These are phyloP conservation scores for Cyaniris semiargus DNA, from an alignment of 2,888 invertebrate genomes.

Conservation along the genomic window DNA sequence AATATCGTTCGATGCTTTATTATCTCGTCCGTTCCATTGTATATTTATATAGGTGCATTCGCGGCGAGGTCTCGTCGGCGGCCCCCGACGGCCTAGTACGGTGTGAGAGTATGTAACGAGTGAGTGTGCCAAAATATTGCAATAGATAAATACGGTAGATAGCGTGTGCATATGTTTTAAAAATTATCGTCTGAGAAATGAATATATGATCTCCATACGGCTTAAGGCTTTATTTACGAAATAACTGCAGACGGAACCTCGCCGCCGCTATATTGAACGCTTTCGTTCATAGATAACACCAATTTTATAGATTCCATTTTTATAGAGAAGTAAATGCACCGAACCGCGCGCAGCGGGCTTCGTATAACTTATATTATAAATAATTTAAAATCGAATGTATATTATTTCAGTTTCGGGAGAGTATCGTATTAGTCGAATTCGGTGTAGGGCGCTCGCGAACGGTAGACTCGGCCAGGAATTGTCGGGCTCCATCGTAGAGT, in stretches of 20 bases:
- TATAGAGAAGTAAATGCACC: conserved; percentile 31
- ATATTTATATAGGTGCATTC: conserved; percentile 35
- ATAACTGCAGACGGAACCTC: conserved; percentile 24
- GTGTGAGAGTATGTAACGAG: neutral
- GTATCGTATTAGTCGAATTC: conserved; percentile 13
- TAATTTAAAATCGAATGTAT: conserved; percentile 16
- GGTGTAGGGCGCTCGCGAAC: conserved; percentile 33
- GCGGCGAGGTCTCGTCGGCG: conserved; percentile 50
- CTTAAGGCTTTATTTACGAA: neutral
- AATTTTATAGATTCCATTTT: conserved; percentile 34
- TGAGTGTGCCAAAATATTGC: neutral
- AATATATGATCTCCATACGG: neutral
- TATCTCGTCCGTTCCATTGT: conserved; percentile 67
- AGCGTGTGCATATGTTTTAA: neutral
- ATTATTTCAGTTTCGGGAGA: conserved; percentile 36
- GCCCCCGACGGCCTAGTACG: conserved; percentile 30
- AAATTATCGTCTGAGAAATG: neutral
- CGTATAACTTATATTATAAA: conserved; percentile 18
- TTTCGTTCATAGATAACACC: conserved; percentile 34
- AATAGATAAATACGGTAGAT: neutral
- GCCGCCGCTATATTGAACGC: conserved; percentile 29
- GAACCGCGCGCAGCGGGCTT: conserved; percentile 20
- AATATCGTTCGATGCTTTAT: conserved; percentile 54
- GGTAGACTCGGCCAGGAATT: conserved; percentile 42
- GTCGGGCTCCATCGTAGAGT: conserved; percentile 39